phyloP scores from a whole-genome alignment of 2,888 invertebrate genomes.

The Spilarctia lutea region DNA sequence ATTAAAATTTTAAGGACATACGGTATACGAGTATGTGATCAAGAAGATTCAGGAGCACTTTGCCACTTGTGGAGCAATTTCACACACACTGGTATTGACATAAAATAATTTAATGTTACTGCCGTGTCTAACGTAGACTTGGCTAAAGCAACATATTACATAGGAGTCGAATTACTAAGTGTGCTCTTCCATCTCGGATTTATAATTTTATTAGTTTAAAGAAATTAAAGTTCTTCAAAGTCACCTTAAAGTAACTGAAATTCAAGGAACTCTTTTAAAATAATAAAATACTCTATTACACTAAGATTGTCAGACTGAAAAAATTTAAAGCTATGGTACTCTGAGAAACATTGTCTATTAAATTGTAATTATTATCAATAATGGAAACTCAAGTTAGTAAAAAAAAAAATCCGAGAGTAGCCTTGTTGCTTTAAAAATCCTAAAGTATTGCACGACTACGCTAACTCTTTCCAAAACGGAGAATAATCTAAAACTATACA shows the following conservation, averaged over 20 bases:
- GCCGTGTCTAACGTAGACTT: neutral
- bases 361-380: too few relatives aligned
- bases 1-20: too few relatives aligned
- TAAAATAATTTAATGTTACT: neutral
- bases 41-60: neutral
- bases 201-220: neutral
- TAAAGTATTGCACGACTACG: too few relatives aligned
- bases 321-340: too few relatives aligned
- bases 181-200: neutral
- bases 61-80: neutral
- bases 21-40: too few relatives aligned
- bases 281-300: neutral
- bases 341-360: too few relatives aligned
- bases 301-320: too few relatives aligned
- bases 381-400: neutral
- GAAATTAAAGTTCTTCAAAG: conserved; percentile 1
- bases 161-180: neutral
- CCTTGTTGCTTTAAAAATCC: neutral
- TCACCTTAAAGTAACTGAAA: neutral
- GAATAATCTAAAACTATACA: too few relatives aligned
- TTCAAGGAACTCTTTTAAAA: neutral
- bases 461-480: too few relatives aligned
- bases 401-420: neutral
- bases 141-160: neutral
- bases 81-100: neutral